Base-by-base conservation (phyloP, 1,140 invertebrate genomes). In the Hermetia illucens region DNA sequence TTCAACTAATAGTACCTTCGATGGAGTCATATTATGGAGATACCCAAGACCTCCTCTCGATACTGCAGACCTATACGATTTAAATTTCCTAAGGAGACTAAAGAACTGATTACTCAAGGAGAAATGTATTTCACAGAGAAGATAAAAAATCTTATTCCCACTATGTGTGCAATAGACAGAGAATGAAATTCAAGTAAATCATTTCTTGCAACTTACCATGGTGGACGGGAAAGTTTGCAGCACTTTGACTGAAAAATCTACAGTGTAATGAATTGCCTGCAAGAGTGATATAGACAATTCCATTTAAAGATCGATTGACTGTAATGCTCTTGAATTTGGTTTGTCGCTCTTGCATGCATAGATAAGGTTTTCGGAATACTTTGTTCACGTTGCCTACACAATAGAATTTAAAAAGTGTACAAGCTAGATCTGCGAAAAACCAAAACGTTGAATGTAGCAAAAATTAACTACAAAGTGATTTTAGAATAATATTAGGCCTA, bases 361-460 rank as follows among this genome's bases (percentile, higher is more conserved):
- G 17, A 49, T 50, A 20, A 30, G 40, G 34, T 47, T 18, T 39
- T 44, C 50, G 36, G 44, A 50, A 41, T 49, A 46, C 36, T 42
- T 49, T 31, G 34, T 51, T 21, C 42, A 49, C 35, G 36, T 49
- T 20, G 35, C 47, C 12, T 50, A 48, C 34, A 38, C 43, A 29
- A 39, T 46, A 9, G 44, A 53, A 18, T 21, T 46, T 12, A 46
- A 51, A 43, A 43, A 43, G 38, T 49, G 50, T n/a, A 47, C 30
- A 36, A 36, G 34, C 30, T 27, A 38, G 24, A 34, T 22, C 19
- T 34, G 25, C 31, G 21, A 38, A 44, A n/a, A n/a, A n/a, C n/a
- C n/a, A n/a, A n/a, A n/a, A n/a, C n/a, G n/a, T n/a, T n/a, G n/a
- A n/a, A n/a, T n/a, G n/a, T n/a, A n/a, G n/a, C n/a, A n/a, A n/a